Percentiles rank a stretch among this genome's conserved stretches.
These are phyloP conservation scores for Melipona bicolor DNA, from an alignment of 2,888 invertebrate genomes.

Conservation along the genomic window DNA sequence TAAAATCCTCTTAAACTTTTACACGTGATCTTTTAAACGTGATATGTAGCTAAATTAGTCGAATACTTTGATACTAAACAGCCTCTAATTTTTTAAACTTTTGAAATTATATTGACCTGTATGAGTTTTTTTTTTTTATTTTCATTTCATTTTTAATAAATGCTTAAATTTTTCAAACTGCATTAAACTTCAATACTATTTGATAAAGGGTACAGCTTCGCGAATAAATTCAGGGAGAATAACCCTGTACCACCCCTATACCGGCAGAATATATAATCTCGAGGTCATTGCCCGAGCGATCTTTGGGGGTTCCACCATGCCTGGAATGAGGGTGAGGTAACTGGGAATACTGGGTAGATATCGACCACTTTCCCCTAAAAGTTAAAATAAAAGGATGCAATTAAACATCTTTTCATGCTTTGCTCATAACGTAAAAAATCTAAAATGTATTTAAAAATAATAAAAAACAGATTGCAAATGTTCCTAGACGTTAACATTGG, in stretches of 20 bases:
- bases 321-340: conserved; percentile 76
- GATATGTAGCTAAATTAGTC: background rate
- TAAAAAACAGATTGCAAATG: background rate
- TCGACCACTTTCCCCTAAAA: conserved; percentile 69
- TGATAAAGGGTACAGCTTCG: conserved; percentile 46
- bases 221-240: conserved; percentile 59
- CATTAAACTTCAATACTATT: conserved; percentile 12
- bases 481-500: background rate
- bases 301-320: conserved; percentile 80
- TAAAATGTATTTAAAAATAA: background rate
- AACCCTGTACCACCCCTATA: conserved; percentile 66
- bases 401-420: conserved; percentile 18
- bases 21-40: conserved; percentile 1
- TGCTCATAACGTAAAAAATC: background rate
- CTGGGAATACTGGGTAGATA: conserved; percentile 70
- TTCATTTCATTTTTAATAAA: background rate
- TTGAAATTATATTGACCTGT: background rate
- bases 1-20: background rate
- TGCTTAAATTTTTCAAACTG: background rate
- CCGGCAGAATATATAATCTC: conserved; percentile 71
- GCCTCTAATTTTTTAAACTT: background rate
- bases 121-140: background rate
- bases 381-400: conserved; percentile 48
- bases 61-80: background rate
- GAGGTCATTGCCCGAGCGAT: conserved; percentile 82